Percentiles rank a stretch among this genome's conserved stretches.
Evolutionary conservation across 2,888 invertebrate genomes (phyloP).

Genomic region (Norana najaformis): DNA sequence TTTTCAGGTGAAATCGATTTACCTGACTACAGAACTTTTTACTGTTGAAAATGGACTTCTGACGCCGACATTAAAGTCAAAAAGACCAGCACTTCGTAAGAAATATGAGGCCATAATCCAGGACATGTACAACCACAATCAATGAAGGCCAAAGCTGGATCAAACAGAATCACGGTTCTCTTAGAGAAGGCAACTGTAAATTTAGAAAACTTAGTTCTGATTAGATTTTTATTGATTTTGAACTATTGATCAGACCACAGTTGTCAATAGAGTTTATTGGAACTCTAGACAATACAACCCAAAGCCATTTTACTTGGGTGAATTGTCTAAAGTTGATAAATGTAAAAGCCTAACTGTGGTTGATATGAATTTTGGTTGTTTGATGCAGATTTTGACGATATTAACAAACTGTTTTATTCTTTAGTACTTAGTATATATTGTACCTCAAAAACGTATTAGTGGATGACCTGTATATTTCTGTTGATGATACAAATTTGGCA

Average conservation of each 20-base stretch:
- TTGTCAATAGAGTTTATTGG: too few species aligned
- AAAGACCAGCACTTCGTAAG: constrained; percentile 70
- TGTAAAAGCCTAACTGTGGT: neutral
- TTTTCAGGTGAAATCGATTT: constrained; percentile 71
- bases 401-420: too few species aligned
- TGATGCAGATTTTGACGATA: too few species aligned
- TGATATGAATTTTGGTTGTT: neutral
- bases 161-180: neutral
- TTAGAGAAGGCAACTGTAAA: neutral
- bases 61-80: constrained; percentile 91
- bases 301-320: neutral
- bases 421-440: too few species aligned
- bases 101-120: constrained; percentile 39
- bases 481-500: too few species aligned
- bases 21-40: constrained; percentile 90
- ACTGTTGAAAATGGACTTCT: constrained; percentile 92
- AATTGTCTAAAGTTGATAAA: neutral
- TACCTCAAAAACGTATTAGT: too few species aligned
- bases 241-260: neutral
- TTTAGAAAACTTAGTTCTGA: neutral
- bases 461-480: neutral
- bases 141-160: neutral
- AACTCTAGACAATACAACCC: neutral
- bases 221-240: neutral
- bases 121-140: constrained; percentile 39